Conservation (phyloP, 2,888 invertebrate genomes). For the Scotopteryx bipunctaria region DNA sequence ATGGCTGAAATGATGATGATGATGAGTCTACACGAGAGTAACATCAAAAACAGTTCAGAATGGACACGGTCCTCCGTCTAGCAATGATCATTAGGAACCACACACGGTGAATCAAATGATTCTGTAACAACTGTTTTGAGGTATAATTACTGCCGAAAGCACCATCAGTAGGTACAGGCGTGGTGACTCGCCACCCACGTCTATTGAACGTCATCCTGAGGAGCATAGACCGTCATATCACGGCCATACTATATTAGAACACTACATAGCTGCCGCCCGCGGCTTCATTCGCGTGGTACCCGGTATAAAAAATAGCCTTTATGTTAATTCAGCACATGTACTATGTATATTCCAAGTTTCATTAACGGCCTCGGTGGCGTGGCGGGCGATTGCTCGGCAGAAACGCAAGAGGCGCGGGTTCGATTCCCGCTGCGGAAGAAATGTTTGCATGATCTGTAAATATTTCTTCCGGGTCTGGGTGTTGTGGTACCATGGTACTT, state of each 20-base stretch:
- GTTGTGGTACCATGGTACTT: too few relatives aligned
- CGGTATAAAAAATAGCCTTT: too few relatives aligned
- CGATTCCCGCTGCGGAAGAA: too few relatives aligned
- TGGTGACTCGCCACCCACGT: constrained; percentile 63
- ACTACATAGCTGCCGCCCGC: too few relatives aligned
- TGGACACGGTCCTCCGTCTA: constrained; percentile 21
- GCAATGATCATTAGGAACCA: constrained; percentile 44
- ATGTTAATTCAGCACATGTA: too few relatives aligned
- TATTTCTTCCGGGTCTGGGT: too few relatives aligned
- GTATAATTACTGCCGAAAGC: constrained; percentile 64
- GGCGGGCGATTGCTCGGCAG: too few relatives aligned
- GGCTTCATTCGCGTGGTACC: too few relatives aligned
- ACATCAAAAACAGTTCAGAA: constrained; percentile 16
- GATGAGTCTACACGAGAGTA: background rate
- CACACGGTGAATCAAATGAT: constrained; percentile 68
- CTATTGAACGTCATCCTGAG: constrained; percentile 10
- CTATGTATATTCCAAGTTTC: too few relatives aligned
- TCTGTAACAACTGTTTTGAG: constrained; percentile 66
- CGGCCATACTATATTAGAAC: background rate
- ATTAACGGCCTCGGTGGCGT: too few relatives aligned
- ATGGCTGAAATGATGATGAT: background rate
- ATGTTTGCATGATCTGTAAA: too few relatives aligned
- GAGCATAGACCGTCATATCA: background rate
- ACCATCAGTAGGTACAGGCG: constrained; percentile 65
- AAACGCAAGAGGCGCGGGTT: too few relatives aligned